Evolutionary conservation across 2,113 vertebrate genomes (phyloP).

Genomic region (Sander vitreus): DNA sequence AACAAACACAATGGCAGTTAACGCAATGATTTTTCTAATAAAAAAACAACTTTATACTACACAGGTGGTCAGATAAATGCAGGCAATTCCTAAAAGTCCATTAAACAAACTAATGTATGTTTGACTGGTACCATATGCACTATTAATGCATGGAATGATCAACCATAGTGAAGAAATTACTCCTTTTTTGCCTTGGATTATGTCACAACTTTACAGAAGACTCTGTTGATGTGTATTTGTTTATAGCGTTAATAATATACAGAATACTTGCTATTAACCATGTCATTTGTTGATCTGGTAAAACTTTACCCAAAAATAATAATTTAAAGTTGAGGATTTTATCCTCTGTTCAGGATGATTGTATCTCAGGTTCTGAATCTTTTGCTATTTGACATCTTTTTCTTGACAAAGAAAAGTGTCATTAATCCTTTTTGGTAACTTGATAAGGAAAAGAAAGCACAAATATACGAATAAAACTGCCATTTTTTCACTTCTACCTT

Average conservation of each 20-base stretch:
- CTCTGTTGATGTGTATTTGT: slow-evolving; percentile 31
- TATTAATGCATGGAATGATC: slow-evolving; percentile 71
- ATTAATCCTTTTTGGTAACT: slow-evolving; percentile 35
- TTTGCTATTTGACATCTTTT: slow-evolving; percentile 56
- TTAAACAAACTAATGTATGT: slow-evolving; percentile 54
- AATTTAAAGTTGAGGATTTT: slow-evolving; percentile 38
- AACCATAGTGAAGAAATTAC: slow-evolving; percentile 41
- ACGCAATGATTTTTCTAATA: slow-evolving; percentile 57
- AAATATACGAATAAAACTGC: slow-evolving; percentile 69
- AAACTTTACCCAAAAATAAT: slow-evolving; percentile 52
- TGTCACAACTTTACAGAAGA: slow-evolving; percentile 45
- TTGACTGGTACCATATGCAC: slow-evolving; percentile 76
- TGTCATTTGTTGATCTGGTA: slow-evolving; percentile 39
- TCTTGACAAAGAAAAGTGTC: slow-evolving; percentile 21
- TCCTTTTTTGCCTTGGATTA: slow-evolving; percentile 60
- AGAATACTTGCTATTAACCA: slow-evolving; percentile 22
- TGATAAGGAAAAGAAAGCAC: slow-evolving; percentile 65
- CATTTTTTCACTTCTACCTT: slow-evolving; percentile 50
- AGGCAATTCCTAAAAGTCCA: slow-evolving; percentile 54
- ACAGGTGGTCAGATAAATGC: slow-evolving; percentile 65
- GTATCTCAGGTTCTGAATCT: slow-evolving; percentile 72
- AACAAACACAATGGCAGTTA: slow-evolving; percentile 24
- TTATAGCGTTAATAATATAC: slow-evolving; percentile 31
- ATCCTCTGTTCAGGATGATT: slow-evolving; percentile 60
- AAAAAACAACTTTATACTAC: slow-evolving; percentile 57